Conservation (phyloP, 1,140 invertebrate genomes). For the Littorina saxatilis region DNA sequence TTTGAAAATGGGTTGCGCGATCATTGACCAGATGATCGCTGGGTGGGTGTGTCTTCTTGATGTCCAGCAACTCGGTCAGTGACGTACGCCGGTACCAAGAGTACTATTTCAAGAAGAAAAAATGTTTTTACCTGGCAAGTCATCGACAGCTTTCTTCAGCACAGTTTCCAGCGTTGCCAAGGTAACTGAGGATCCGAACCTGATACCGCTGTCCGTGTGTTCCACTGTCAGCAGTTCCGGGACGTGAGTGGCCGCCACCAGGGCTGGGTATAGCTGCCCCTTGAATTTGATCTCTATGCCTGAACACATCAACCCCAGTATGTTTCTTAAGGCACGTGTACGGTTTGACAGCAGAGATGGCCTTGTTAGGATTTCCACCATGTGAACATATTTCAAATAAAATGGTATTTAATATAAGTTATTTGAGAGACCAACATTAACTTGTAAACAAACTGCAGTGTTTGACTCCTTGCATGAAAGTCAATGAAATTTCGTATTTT, state of each 20-base stretch:
- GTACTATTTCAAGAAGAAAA: too few relatives aligned
- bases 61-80: constrained; percentile 82
- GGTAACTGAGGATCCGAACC: constrained; percentile 88
- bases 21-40: too few relatives aligned
- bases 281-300: constrained; percentile 94
- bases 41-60: constrained; percentile 87
- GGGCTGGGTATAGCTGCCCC: constrained; percentile 86
- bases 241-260: constrained; percentile 87
- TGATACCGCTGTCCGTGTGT: constrained; percentile 79
- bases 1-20: too few relatives aligned
- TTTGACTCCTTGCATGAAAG: too few relatives aligned
- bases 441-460: too few relatives aligned
- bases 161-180: constrained; percentile 84
- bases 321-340: too few relatives aligned
- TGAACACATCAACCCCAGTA: constrained; percentile 53
- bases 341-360: too few relatives aligned
- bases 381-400: too few relatives aligned
- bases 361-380: too few relatives aligned
- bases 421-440: too few relatives aligned
- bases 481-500: too few relatives aligned
- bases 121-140: constrained; percentile 62
- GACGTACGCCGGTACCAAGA: constrained; percentile 90
- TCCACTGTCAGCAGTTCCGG: constrained; percentile 80
- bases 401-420: too few relatives aligned
- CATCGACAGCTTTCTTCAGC: constrained; percentile 79